Percentiles rank a stretch among this genome's conserved stretches.
Conservation (phyloP, 2,797 vertebrate species). For the Spatula versicolor region DNA sequence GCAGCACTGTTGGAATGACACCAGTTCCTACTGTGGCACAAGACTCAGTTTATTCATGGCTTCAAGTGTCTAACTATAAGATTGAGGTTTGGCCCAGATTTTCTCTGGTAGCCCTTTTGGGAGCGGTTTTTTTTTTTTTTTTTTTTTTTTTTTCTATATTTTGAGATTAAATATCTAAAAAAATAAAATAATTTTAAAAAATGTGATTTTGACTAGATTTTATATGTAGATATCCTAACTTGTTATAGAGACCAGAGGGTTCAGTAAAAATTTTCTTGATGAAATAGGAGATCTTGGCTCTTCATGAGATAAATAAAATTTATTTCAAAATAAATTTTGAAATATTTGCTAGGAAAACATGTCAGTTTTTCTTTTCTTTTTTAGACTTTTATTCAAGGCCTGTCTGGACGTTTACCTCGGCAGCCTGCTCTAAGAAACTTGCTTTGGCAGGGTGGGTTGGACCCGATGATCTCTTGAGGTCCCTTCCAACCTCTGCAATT, state of each 20-base stretch:
- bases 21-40: not conserved
- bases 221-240: not conserved
- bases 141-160: not conserved
- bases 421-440: too few species aligned
- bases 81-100: not conserved
- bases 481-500: too few species aligned
- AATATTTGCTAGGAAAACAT: not conserved
- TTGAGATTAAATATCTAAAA: not conserved
- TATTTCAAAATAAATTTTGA: not conserved
- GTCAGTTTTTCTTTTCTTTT: not conserved
- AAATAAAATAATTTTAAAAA: too few species aligned
- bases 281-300: not conserved
- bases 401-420: too few species aligned
- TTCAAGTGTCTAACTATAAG: not conserved
- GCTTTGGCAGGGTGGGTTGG: too few species aligned
- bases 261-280: not conserved
- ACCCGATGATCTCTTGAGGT: too few species aligned
- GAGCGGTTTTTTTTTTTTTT: not conserved
- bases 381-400: not conserved
- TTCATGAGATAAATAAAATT: not conserved
- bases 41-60: not conserved
- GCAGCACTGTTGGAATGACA: not conserved
- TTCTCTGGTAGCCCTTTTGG: not conserved
- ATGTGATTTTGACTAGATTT: not conserved
- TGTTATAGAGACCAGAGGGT: not conserved